Evolutionary conservation across 1,140 invertebrate species (phyloP).

Genomic region (Archivesica marissinica): DNA sequence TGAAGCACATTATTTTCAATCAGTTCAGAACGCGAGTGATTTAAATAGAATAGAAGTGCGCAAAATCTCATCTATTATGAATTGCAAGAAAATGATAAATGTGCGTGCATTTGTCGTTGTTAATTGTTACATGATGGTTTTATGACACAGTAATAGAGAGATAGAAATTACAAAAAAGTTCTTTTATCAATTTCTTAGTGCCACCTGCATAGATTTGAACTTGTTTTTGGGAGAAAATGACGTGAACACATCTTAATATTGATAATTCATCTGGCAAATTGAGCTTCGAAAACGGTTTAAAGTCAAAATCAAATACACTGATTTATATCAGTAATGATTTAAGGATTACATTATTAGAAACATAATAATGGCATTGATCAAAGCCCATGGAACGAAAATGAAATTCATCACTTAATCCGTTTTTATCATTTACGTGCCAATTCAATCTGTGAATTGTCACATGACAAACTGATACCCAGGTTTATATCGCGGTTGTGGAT

Average conservation of each 20-base stretch:
- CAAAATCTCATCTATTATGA: constrained; percentile 59
- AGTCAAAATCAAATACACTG: constrained; percentile 65
- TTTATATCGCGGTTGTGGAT: constrained; percentile 27
- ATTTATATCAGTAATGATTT: constrained; percentile 61
- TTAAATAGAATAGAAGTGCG: constrained; percentile 17
- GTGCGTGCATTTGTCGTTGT: constrained; percentile 40
- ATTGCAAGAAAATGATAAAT: constrained; percentile 55
- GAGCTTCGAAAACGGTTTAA: constrained; percentile 51
- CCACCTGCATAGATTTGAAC: constrained; percentile 63
- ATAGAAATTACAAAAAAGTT: constrained; percentile 49
- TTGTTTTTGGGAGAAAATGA: constrained; percentile 51
- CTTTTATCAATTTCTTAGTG: constrained; percentile 56
- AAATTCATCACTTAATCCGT: constrained; percentile 56
- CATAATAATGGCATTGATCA: constrained; percentile 64
- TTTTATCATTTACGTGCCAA: constrained; percentile 62
- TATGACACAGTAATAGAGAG: constrained; percentile 49
- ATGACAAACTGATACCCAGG: constrained; percentile 59
- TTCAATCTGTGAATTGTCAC: constrained; percentile 56
- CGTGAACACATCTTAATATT: constrained; percentile 45
- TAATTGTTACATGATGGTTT: constrained; percentile 47
- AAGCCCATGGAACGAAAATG: constrained; percentile 54
- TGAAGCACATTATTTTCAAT: constrained; percentile 46
- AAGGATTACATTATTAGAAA: constrained; percentile 65
- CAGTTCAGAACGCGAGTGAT: constrained; percentile 3
- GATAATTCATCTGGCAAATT: constrained; percentile 47